phyloP scores from a whole-genome alignment of 1,140 invertebrate species.

The Ctenoplectra terminalis region DNA sequence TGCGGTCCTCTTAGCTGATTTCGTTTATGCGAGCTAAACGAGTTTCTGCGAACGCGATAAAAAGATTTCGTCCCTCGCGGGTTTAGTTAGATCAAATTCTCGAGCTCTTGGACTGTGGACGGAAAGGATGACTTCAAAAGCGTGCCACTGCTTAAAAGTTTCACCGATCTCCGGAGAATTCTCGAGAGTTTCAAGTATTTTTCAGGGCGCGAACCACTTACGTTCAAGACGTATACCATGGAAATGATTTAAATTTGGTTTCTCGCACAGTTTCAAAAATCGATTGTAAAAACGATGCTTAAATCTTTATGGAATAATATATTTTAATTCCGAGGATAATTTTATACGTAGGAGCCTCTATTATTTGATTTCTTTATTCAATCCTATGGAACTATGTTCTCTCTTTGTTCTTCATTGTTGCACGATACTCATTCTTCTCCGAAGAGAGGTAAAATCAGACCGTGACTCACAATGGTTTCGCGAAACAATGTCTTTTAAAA shows the following conservation, averaged over 20 bases:
- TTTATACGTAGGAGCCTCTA: neutral
- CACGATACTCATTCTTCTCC: constrained; percentile 1
- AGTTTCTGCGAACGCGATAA: neutral
- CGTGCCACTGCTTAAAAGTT: neutral
- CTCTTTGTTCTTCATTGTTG: constrained; percentile 14
- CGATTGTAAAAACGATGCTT: neutral
- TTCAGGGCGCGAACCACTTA: neutral
- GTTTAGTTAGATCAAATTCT: neutral
- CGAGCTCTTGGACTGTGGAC: neutral
- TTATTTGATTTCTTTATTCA: neutral
- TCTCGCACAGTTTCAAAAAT: neutral
- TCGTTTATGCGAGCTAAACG: constrained; percentile 9
- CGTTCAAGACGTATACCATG: too few relatives aligned
- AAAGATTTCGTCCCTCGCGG: constrained; percentile 2
- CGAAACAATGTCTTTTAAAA: constrained; percentile 27
- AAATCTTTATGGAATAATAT: neutral
- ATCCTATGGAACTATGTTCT: neutral
- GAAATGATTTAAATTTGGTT: neutral
- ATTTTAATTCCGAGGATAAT: too few relatives aligned
- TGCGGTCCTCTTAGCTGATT: neutral
- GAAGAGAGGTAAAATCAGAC: neutral
- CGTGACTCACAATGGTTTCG: neutral
- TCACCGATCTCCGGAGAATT: neutral
- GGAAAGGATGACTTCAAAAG: neutral
- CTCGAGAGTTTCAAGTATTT: neutral